phyloP scores from a whole-genome alignment of 1,140 invertebrate genomes.

The Pantala flavescens region DNA sequence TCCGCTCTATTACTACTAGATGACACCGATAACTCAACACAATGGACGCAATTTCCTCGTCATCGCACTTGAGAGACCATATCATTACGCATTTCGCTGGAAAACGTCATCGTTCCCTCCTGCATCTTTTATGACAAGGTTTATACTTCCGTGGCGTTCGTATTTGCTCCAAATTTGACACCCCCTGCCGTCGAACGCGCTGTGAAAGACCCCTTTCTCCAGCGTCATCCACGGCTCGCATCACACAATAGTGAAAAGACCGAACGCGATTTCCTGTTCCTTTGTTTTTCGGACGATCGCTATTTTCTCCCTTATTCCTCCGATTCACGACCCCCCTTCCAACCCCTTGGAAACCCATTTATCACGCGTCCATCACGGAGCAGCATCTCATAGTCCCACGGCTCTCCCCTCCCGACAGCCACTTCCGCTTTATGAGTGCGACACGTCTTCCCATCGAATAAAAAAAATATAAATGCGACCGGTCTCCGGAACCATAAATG shows the following conservation, averaged over 20 bases:
- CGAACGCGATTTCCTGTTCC: constrained; percentile 3
- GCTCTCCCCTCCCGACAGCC: neutral
- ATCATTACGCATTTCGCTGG: no score
- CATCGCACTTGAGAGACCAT: no score
- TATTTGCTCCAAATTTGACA: neutral
- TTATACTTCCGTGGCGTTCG: no score
- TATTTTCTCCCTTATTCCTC: neutral
- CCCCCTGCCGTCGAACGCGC: neutral
- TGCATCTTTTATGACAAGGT: no score
- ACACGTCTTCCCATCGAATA: neutral
- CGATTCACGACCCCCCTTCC: neutral
- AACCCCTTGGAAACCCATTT: neutral
- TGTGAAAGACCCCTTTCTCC: neutral
- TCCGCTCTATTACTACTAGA: no score
- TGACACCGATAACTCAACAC: no score
- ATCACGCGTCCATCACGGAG: neutral
- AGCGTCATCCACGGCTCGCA: neutral
- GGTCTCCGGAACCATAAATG: no score
- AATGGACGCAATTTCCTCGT: no score
- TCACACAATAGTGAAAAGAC: constrained; percentile 6
- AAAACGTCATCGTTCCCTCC: no score
- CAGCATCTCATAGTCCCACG: neutral
- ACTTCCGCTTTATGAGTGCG: neutral
- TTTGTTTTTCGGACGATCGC: constrained; percentile 9
- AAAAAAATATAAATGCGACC: neutral